phyloP scores from a whole-genome alignment of 2,797 vertebrate species.

The Psittacula echo region DNA sequence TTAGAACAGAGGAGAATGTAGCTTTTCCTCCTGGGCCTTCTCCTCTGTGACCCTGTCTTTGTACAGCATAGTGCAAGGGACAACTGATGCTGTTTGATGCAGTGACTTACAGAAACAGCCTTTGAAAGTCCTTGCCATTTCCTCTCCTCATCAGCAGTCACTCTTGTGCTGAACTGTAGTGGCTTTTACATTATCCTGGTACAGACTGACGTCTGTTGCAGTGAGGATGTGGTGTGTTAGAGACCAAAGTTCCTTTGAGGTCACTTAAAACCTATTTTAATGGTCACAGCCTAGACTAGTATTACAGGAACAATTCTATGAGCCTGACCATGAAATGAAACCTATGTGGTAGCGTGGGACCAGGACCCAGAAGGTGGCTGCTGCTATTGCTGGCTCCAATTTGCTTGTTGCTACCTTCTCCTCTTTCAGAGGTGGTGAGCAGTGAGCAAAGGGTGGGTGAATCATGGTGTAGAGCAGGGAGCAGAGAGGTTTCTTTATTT shows the following conservation, averaged over 20 bases:
- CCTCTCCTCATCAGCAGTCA: not conserved
- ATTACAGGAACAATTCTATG: rapidly evolving
- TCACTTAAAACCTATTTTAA: not conserved
- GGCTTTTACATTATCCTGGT: not conserved
- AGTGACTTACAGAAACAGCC: not conserved
- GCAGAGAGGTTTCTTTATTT: not conserved
- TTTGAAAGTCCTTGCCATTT: not conserved
- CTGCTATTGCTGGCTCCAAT: not conserved
- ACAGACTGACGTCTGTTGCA: not conserved
- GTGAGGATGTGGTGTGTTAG: no score
- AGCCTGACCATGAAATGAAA: rapidly evolving
- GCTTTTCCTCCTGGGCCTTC: not conserved
- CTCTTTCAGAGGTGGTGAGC: not conserved
- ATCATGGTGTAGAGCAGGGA: not conserved
- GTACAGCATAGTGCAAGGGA: not conserved
- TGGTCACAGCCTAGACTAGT: not conserved
- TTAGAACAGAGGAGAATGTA: not conserved
- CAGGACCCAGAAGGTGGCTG: not conserved
- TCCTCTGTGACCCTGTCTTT: not conserved
- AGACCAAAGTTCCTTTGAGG: not conserved
- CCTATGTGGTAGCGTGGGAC: not conserved
- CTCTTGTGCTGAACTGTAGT: not conserved
- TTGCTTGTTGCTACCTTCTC: not conserved
- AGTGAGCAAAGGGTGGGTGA: not conserved
- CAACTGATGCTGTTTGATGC: rapidly evolving